Base-by-base conservation (phyloP, 1,140 invertebrate species). In the Stegodyphus dumicola region DNA sequence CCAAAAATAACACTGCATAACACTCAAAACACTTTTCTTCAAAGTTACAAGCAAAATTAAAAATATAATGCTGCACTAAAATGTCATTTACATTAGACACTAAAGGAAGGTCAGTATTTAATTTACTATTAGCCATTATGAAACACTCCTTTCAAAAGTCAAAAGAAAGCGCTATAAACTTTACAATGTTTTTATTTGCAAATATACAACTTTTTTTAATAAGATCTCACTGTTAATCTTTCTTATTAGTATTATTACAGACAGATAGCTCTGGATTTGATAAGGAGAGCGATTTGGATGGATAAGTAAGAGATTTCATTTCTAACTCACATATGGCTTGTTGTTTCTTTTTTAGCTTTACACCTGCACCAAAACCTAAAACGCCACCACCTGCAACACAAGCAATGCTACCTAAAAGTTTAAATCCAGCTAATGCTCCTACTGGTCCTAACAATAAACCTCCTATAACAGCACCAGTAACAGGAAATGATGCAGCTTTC, bases 11-110 rank as follows among this genome's bases (percentile, higher is more conserved):
- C 78, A 87, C 73, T 5, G 89, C 88, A 76, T 54, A 77, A 6
- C 90, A 89, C 33, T 60, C n/a, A 74, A 91, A 87, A 10, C 69
- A 10, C 84, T 88, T 86, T 77, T 81, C 64, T 67, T 86, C 13
- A 77, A 87, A 84, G 80, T 88, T 51, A 71, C 88, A 85, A 49
- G 71, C 15, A 71, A 87, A 76, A 77, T 86, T 13, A 77, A 89
- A 77, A 60, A 85, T 51, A 49, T 89, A 89, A 88, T 90, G 89
- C 33, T 88, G 67, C 10, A 91, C 88, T 18, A 86, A 77, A 65
- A 91, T 89, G 52, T 90, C 88, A 6, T 86, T 75, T 64, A 89
- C 86, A 87, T 91, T 91, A 7, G 90, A 84, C 60, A 90, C 87
- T 56, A 91, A 64, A 5, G 90, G 91, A 15, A 91, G 87, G 80